Base-by-base conservation (phyloP, 2,888 invertebrate genomes). In the Rotaria socialis region DNA sequence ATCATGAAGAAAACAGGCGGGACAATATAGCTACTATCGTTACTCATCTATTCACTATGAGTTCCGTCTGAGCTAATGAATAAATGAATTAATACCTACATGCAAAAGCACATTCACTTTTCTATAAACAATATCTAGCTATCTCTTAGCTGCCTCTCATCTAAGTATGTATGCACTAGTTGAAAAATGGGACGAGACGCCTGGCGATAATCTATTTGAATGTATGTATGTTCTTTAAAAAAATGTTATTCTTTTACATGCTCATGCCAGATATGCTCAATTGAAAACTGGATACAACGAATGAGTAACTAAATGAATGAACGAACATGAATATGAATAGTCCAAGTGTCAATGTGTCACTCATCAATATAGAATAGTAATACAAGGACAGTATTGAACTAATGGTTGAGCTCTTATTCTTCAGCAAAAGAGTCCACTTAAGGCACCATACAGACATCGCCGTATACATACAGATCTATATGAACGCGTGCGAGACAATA, bases 201-300 rank as follows among this genome's bases (percentile, higher is more conserved):
- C 67, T 67, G 67, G 35, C 67, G 67, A 67, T 67, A 67, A 67
- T 67, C 67, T 67, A 67, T 67, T 67, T 67, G 67, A 67, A 67
- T 35, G 35, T 67, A 67, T 35, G 35, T 67, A 35, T 35, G 35
- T 35, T 35, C 35, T 35, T 67, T 35, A 4, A 35, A 6, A 67
- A 67, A 67, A 67, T 67, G 67, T 67, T 67, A 67, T 67, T 67
- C 67, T 67, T 67, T 67, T 27, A 41, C 67, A 67, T 67, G 35
- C 67, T 67, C 35, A 67, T 67, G 35, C 35, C 67, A 67, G 67
- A 67, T 67, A 67, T 35, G 67, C 27, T 67, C 67, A 67, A 67
- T 67, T 67, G 67, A 67, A 67, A 67, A 67, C 35, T 41, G 67
- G 35, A 67, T 35, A 35, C 19, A 35, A 67, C 67, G 67, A 67